A percentile compares a stretch with the other conserved stretches of the same genome.
phyloP scores from a whole-genome alignment of 2,797 vertebrate genomes.

The Eidolon dupreanum region DNA sequence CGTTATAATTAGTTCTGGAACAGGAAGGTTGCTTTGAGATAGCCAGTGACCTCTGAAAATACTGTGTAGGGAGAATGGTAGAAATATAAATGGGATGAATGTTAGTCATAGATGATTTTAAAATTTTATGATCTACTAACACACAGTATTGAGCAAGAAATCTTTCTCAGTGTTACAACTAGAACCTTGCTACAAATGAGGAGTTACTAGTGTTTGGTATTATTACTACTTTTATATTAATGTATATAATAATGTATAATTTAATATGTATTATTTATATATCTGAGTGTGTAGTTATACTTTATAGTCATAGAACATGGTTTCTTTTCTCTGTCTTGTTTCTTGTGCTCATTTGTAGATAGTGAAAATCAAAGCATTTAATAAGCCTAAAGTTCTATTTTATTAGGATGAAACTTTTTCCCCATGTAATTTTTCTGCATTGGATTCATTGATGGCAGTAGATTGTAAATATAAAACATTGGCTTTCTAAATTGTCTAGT shows the following conservation, averaged over 20 bases:
- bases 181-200: background rate
- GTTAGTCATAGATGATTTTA: background rate
- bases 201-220: background rate
- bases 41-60: background rate
- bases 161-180: background rate
- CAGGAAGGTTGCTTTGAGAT: background rate
- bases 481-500: background rate
- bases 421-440: background rate
- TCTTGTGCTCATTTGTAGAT: background rate
- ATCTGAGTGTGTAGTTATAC: background rate
- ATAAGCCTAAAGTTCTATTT: background rate
- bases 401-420: background rate
- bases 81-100: background rate
- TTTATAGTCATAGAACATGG: background rate
- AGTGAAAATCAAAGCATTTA: constrained; percentile 5
- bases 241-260: background rate
- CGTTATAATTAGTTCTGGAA: background rate
- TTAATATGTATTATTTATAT: background rate
- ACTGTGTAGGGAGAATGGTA: background rate
- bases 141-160: background rate
- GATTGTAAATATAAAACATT: background rate
- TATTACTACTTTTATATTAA: background rate
- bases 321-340: background rate
- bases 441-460: background rate
- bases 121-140: background rate